Evolutionary conservation across 2,888 invertebrate genomes (phyloP).

Genomic region (Crematogaster levior): DNA sequence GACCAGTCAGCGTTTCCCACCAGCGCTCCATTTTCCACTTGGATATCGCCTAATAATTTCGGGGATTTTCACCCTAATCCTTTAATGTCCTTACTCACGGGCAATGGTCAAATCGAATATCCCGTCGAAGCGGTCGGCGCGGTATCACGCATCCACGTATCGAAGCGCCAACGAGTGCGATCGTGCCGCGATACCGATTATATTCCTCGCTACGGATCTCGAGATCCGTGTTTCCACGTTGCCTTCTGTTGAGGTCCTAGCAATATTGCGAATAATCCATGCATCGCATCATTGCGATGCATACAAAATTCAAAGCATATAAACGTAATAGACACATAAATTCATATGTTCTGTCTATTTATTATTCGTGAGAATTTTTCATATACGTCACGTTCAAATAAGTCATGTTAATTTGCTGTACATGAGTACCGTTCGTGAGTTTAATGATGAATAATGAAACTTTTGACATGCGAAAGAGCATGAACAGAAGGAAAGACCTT

Average conservation of each 20-base stretch:
- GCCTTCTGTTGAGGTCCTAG: conserved; percentile 43
- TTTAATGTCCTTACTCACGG: conserved; percentile 77
- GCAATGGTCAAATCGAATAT: conserved; percentile 74
- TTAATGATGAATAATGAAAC: conserved; percentile 3
- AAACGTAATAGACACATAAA: background rate
- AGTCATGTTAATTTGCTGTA: background rate
- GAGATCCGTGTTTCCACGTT: conserved; percentile 52
- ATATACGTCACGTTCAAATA: no score
- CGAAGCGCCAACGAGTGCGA: conserved; percentile 59
- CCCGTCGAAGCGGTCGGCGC: conserved; percentile 65
- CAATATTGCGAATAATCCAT: background rate
- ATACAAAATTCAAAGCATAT: background rate
- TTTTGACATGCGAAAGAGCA: conserved; percentile 3
- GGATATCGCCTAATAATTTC: conserved; percentile 79
- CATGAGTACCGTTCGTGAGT: background rate
- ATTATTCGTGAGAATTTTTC: background rate
- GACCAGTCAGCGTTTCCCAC: conserved; percentile 78
- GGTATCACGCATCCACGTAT: conserved; percentile 67
- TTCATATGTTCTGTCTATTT: background rate
- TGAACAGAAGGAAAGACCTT: background rate
- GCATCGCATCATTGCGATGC: background rate
- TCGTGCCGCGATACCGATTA: conserved; percentile 67
- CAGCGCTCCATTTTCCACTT: conserved; percentile 78
- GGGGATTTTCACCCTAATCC: conserved; percentile 78
- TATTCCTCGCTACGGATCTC: conserved; percentile 67